Evolutionary conservation across 2,797 vertebrate genomes (phyloP).

Genomic region (Oophaga sylvatica): DNA sequence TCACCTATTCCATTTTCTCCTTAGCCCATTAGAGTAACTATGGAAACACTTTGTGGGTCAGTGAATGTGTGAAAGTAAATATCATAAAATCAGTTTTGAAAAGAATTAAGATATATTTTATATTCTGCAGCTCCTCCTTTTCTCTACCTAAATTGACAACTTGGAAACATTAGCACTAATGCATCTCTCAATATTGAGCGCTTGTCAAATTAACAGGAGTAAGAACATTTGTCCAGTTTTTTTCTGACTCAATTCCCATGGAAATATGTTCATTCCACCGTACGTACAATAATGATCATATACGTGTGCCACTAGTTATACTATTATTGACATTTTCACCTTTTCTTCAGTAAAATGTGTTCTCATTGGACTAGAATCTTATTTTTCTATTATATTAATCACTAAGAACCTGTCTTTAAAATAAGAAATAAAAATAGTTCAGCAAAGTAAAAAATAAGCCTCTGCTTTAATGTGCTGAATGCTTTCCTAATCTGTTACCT

Average conservation of each 20-base stretch:
- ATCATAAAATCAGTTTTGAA: constrained; percentile 1
- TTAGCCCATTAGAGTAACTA: constrained; percentile 49
- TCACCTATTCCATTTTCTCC: constrained; percentile 16
- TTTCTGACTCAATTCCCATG: neutral
- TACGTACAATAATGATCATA: neutral
- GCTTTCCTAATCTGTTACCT: no score
- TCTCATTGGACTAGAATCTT: neutral
- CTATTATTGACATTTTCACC: neutral
- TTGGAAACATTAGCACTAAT: constrained; percentile 33
- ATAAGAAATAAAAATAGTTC: no score
- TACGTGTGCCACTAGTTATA: neutral
- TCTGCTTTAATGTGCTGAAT: no score
- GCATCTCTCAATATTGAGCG: constrained; percentile 7
- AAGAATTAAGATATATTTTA: constrained; percentile 39
- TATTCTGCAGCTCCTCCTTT: constrained; percentile 22
- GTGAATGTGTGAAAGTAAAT: constrained; percentile 25
- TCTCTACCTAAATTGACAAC: constrained; percentile 15
- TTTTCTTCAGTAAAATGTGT: neutral
- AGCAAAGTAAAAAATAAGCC: no score
- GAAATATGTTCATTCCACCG: neutral
- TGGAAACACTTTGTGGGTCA: constrained; percentile 33
- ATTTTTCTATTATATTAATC: no score
- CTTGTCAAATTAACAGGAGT: constrained; percentile 29
- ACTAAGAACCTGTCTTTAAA: no score
- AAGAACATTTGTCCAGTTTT: neutral